Percentiles rank a stretch among this genome's conserved stretches.
Conservation (phyloP, 1,140 invertebrate genomes). For the Amphibalanus amphitrite region DNA sequence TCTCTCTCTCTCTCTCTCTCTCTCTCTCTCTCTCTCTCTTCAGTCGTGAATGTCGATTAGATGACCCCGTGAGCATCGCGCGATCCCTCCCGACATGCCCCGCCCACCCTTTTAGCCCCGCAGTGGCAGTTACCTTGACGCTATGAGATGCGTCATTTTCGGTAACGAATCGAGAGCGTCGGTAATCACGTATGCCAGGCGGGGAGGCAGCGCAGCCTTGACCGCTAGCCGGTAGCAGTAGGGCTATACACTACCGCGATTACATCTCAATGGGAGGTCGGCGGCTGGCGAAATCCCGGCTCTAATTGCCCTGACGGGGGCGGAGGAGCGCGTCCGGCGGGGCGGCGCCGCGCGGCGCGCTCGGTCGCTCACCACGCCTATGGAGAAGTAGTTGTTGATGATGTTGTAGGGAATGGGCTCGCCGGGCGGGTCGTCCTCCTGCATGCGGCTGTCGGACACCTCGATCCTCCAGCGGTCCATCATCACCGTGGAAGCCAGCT, state of each 20-base stretch:
- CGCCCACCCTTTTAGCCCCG: too few relatives aligned
- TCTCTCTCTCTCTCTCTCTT: too few relatives aligned
- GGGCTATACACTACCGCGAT: constrained; percentile 5
- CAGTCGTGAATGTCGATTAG: too few relatives aligned
- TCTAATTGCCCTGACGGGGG: too few relatives aligned
- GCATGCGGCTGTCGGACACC: constrained; percentile 42
- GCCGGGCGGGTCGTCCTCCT: constrained; percentile 32
- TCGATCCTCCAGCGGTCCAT: constrained; percentile 88
- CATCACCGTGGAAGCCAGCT: constrained; percentile 55
- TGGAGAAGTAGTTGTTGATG: constrained; percentile 95
- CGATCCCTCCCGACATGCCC: too few relatives aligned
- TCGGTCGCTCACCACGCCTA: constrained; percentile 59
- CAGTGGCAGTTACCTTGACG: too few relatives aligned
- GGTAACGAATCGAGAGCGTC: too few relatives aligned
- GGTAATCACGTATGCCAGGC: background rate
- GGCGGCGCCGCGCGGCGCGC: too few relatives aligned
- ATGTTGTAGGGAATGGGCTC: constrained; percentile 85
- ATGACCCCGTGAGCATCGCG: too few relatives aligned
- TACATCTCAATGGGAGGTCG: constrained; percentile 7
- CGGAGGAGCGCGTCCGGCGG: too few relatives aligned
- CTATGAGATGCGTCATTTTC: too few relatives aligned
- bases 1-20: too few relatives aligned
- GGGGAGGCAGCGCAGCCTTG: constrained; percentile 1
- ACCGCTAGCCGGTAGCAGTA: background rate
- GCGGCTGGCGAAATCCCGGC: background rate